Conservation (phyloP, 1,140 invertebrate species). For the Drosophila bifasciata region DNA sequence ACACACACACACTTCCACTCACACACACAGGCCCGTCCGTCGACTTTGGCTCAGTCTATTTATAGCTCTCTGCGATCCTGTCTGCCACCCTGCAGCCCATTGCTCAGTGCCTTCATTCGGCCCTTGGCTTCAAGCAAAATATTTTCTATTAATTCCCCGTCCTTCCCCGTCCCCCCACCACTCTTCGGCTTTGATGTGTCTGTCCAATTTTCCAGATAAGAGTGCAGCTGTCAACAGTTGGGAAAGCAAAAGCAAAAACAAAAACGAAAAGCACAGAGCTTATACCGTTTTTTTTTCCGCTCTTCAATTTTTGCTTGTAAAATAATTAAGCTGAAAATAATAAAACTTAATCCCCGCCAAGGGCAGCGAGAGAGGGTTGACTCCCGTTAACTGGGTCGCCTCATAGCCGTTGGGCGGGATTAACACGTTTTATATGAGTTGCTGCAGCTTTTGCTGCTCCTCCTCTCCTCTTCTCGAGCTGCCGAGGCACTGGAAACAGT, state of each 20-base stretch:
- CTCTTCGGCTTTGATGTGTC: slow-evolving; percentile 17
- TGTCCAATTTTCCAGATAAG: slow-evolving; percentile 50
- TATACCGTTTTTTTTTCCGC: slow-evolving; percentile 13
- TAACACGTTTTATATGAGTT: slow-evolving; percentile 49
- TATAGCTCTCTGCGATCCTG: slow-evolving; percentile 50
- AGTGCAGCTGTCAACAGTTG: slow-evolving; percentile 58
- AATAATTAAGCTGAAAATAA: slow-evolving; percentile 81
- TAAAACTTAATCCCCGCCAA: slow-evolving; percentile 70
- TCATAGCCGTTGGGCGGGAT: slow-evolving; percentile 72
- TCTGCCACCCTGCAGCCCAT: slow-evolving; percentile 38
- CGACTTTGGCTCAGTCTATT: slow-evolving; percentile 44
- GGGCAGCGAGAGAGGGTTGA: slow-evolving; percentile 28
- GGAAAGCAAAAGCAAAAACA: slow-evolving; percentile 42
- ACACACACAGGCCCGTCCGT: slow-evolving; percentile 18
- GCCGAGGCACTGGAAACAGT: slow-evolving; percentile 43
- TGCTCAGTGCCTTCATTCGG: slow-evolving; percentile 16
- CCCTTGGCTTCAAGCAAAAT: slow-evolving; percentile 35
- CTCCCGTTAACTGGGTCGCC: slow-evolving; percentile 66
- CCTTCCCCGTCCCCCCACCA: neutral
- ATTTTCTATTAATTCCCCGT: slow-evolving; percentile 43
- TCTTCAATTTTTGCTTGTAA: slow-evolving; percentile 62
- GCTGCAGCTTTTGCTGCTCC: slow-evolving; percentile 1
- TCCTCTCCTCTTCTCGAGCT: slow-evolving; percentile 8
- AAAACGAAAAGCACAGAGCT: slow-evolving; percentile 32
- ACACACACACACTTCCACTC: slow-evolving; percentile 17